Base-by-base conservation (phyloP, 2,888 invertebrate species). In the Heteromurus nitidus region DNA sequence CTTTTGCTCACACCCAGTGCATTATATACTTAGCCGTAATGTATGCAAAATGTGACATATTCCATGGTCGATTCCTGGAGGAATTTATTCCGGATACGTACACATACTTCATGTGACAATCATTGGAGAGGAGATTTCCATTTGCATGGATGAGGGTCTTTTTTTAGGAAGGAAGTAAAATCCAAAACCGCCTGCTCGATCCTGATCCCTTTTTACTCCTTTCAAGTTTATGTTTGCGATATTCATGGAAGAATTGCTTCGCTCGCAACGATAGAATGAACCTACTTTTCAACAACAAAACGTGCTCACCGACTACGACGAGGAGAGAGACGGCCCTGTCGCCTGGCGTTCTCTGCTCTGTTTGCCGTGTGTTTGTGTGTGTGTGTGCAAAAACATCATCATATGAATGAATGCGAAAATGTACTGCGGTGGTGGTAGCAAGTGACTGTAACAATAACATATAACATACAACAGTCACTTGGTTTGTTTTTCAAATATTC, bases 21-120 rank as follows among this genome's bases (percentile, higher is more conserved):
- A 16, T 64, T 2, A n/a, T n/a, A n/a, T n/a, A n/a, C n/a, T n/a
- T n/a, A n/a, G n/a, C 50, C 28, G 30, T 22, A 64, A 62, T 50
- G 28, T 73, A 62, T 64, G 62, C 64, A 73, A 72, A 58, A 44
- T 30, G 62, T 42, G 50, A 18, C 26, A 24, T 55, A 18, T 36
- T n/a, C 55, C 36, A 30, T 30, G 47, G 20, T 30, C 13, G 30
- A 31, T 31, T 72, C 65, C 36, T 16, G 7, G 16, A 64, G 53
- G 74, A 74, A 65, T 65, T 47, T 47, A 73, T 47, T 62, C 22
- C 30, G 50, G 73, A 72, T 44, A 47, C 53, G 20, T 24, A 31
- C 9, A 67, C 58, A n/a, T 76, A 20, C 58, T 42, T 75, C 55
- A 67, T 67, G 58, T 67, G 67, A 75, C 75, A 75, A 75, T 75